A percentile compares a stretch with the other conserved stretches of the same genome.
These are phyloP conservation scores for Gymnopithys bicolor DNA, from an alignment of 2,797 vertebrate species.

Conservation along the genomic window DNA sequence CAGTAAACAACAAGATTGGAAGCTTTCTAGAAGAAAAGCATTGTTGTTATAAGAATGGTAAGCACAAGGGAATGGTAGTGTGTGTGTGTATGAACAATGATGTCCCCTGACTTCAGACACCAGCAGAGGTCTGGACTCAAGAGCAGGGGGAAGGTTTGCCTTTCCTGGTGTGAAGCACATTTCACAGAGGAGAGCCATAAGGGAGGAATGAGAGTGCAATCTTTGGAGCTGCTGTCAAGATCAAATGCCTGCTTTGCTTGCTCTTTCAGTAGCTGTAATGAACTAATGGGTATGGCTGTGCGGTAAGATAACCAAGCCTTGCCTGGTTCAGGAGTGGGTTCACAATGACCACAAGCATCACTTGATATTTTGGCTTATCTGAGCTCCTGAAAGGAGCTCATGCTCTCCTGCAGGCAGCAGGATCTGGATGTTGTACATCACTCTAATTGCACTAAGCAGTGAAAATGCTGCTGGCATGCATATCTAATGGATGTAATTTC, in stretches of 20 bases:
- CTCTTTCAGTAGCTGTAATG: not conserved
- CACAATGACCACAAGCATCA: not conserved
- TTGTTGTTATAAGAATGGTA: not conserved
- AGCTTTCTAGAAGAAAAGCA: not conserved
- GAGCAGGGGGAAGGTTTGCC: not conserved
- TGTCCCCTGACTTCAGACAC: fast-evolving
- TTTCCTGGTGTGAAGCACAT: not conserved
- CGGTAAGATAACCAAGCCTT: not conserved
- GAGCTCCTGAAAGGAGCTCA: not conserved
- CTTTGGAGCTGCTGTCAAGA: not conserved
- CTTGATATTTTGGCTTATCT: not conserved
- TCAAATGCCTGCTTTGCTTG: not conserved
- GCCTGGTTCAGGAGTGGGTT: not conserved
- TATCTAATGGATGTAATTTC: not conserved
- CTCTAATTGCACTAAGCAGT: not conserved
- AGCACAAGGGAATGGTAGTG: not conserved
- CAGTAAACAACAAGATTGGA: not conserved
- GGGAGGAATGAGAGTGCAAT: not conserved
- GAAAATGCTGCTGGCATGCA: not conserved
- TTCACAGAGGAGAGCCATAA: fast-evolving
- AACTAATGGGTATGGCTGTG: not conserved
- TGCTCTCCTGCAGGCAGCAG: not conserved
- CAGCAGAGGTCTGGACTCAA: not conserved
- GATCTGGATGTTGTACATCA: not conserved
- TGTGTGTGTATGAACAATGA: not conserved